These are phyloP conservation scores for Drosophila niveifrons DNA, from an alignment of 2,888 invertebrate species.

Conservation along the genomic window DNA sequence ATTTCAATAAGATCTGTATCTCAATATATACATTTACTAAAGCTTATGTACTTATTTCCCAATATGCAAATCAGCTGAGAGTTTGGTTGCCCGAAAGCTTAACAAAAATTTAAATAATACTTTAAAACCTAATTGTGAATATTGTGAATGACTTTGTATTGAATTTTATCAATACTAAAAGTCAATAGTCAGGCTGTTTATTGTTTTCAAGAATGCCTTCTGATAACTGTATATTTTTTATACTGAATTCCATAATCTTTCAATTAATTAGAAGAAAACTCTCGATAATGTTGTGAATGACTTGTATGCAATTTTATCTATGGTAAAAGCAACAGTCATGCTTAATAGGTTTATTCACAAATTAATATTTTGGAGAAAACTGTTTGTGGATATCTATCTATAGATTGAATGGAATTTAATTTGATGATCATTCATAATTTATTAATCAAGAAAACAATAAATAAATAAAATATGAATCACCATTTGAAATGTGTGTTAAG, in stretches of 20 bases:
- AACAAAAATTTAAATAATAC: not conserved
- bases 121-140: not conserved
- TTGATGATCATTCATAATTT: not conserved
- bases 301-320: not conserved
- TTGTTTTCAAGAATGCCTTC: not conserved
- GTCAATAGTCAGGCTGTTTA: not conserved
- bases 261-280: not conserved
- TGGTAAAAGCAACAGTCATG: not conserved
- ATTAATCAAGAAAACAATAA: not conserved
- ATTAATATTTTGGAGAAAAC: no score
- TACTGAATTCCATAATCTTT: not conserved
- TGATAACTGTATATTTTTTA: not conserved
- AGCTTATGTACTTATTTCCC: slow-evolving; percentile 1
- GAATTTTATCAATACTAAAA: not conserved
- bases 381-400: not conserved
- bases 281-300: not conserved
- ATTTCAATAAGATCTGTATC: slow-evolving; percentile 17
- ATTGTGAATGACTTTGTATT: not conserved
- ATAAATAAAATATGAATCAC: no score
- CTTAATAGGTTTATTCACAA: not conserved
- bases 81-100: not conserved
- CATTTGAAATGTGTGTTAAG: no score
- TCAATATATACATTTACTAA: not conserved
- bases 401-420: not conserved
- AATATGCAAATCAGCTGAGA: slow-evolving; percentile 6